Evolutionary conservation across 2,888 invertebrate species (phyloP).

Genomic region (Capitulum mitella): DNA sequence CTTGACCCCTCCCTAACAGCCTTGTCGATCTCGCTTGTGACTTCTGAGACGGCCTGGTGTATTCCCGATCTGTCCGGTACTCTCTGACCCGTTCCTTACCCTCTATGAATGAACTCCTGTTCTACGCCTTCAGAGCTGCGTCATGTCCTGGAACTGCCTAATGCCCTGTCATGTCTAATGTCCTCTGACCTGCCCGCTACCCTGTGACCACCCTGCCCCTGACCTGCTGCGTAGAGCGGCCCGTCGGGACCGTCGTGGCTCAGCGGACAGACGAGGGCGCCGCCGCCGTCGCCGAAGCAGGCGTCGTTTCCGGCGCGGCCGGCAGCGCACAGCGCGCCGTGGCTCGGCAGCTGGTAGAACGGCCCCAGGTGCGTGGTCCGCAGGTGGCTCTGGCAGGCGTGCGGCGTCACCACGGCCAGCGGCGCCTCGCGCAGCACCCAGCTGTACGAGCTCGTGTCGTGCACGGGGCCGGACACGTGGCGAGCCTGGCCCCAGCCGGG

Average conservation of each 20-base stretch:
- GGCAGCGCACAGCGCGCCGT: constrained; percentile 29
- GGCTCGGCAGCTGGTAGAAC: constrained; percentile 28
- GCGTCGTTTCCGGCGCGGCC: constrained; percentile 27
- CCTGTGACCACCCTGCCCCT: neutral
- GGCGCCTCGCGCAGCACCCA: constrained; percentile 25
- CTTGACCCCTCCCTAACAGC: too few species aligned
- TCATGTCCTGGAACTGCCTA: too few species aligned
- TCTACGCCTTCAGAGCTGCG: too few species aligned
- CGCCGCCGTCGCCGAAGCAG: constrained; percentile 31
- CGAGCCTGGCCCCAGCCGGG: constrained; percentile 30
- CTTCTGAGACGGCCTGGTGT: too few species aligned
- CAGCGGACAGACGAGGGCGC: constrained; percentile 27
- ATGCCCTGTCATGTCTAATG: too few species aligned
- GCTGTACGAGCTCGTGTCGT: constrained; percentile 27
- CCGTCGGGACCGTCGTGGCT: neutral
- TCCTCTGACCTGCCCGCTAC: too few species aligned
- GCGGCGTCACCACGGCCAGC: constrained; percentile 16
- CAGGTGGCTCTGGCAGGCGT: constrained; percentile 25
- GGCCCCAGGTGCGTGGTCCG: constrained; percentile 28
- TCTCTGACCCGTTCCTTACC: too few species aligned
- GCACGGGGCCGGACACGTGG: constrained; percentile 6
- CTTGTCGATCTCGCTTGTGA: too few species aligned
- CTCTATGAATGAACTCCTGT: too few species aligned
- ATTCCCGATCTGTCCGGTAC: too few species aligned
- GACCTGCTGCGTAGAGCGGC: neutral